Conservation (phyloP, 2,888 invertebrate genomes). For the Zootermopsis nevadensis region DNA sequence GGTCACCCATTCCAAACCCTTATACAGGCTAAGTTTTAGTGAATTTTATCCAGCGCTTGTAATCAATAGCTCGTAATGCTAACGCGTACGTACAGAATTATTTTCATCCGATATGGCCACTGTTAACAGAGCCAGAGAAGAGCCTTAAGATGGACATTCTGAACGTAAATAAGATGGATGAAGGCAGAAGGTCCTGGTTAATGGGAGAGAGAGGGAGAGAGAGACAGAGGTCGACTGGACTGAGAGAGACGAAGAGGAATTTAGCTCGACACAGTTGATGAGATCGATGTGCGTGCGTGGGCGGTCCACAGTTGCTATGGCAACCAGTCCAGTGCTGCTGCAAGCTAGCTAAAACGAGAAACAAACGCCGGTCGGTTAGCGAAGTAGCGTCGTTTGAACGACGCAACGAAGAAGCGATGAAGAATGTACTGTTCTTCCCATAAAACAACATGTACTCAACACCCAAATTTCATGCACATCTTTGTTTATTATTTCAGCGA, state of each 20-base stretch:
- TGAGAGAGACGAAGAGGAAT: constrained; percentile 2
- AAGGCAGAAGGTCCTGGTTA: constrained; percentile 2
- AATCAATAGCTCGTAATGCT: too few relatives aligned
- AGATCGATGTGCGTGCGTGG: constrained; percentile 43
- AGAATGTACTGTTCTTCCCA: constrained; percentile 1
- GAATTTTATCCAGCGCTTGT: too few relatives aligned
- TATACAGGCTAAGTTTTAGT: too few relatives aligned
- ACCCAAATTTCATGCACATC: not conserved
- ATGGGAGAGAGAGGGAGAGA: constrained; percentile 12
- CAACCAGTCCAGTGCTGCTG: constrained; percentile 37
- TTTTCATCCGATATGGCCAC: too few relatives aligned
- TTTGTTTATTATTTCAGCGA: not conserved
- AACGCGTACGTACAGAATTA: too few relatives aligned
- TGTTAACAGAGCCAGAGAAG: not conserved
- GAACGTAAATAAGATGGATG: constrained; percentile 6
- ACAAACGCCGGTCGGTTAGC: constrained; percentile 41
- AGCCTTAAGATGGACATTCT: constrained; percentile 21
- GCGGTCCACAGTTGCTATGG: constrained; percentile 40
- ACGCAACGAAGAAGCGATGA: not conserved
- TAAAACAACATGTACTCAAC: not conserved
- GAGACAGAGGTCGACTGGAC: not conserved
- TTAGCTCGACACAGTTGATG: constrained; percentile 37
- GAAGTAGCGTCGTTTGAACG: constrained; percentile 4
- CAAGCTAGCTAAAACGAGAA: constrained; percentile 36
- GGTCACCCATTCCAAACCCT: too few relatives aligned